These are phyloP conservation scores for Drosophila putrida DNA, from an alignment of 2,888 invertebrate species.

Conservation along the genomic window DNA sequence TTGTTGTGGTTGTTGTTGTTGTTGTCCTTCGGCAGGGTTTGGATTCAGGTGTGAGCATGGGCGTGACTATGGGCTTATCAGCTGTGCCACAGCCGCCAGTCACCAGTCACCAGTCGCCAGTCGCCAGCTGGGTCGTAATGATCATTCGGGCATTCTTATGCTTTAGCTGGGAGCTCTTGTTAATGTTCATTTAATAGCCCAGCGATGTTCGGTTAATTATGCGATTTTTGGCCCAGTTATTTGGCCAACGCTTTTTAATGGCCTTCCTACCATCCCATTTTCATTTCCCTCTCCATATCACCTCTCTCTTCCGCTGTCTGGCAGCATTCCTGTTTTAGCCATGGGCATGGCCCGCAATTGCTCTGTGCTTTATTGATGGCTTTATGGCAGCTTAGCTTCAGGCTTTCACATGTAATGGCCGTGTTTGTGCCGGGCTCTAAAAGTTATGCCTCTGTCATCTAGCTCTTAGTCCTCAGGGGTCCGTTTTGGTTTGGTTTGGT, in stretches of 20 bases:
- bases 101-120: constrained; percentile 19
- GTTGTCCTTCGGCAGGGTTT: constrained; percentile 10
- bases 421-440: constrained; percentile 67
- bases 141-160: constrained; percentile 32
- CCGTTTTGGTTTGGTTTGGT: background rate
- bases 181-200: constrained; percentile 71
- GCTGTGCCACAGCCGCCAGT: constrained; percentile 39
- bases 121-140: constrained; percentile 15
- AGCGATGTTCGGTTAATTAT: constrained; percentile 69
- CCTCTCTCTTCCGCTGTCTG: background rate
- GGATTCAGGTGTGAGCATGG: constrained; percentile 6
- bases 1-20: background rate
- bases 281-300: no score
- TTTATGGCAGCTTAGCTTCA: constrained; percentile 55
- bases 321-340: constrained; percentile 17
- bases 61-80: constrained; percentile 53
- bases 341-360: constrained; percentile 21
- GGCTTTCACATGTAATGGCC: constrained; percentile 76
- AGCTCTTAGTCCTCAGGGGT: background rate
- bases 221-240: constrained; percentile 73
- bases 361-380: constrained; percentile 73
- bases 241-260: constrained; percentile 68
- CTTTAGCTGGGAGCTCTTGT: constrained; percentile 10
- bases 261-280: constrained; percentile 7
- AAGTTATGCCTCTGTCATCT: constrained; percentile 65